Conservation (phyloP, 2,113 vertebrate species). For the Noturus placidus region DNA sequence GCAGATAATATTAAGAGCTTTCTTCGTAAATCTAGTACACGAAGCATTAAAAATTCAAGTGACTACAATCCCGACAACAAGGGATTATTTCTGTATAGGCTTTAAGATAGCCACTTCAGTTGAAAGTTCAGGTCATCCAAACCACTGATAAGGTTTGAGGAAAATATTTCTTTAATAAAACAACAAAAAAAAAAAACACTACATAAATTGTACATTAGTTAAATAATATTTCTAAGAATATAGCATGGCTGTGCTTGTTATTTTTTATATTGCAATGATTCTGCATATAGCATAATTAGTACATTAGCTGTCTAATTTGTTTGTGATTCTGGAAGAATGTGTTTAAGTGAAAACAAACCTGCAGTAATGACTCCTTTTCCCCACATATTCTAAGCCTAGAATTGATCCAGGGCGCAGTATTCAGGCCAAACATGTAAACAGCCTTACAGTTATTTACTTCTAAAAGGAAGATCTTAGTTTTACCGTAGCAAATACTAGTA, state of each 20-base stretch:
- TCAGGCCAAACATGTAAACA: background rate
- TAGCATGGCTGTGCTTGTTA: background rate
- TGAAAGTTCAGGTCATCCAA: background rate
- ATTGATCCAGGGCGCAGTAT: background rate
- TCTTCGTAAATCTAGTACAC: background rate
- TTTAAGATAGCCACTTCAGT: background rate
- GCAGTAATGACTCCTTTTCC: background rate
- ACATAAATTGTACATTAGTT: background rate
- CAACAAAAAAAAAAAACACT: background rate
- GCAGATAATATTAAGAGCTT: background rate
- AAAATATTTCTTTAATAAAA: background rate
- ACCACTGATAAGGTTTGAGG: background rate
- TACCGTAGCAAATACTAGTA: background rate
- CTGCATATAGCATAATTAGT: background rate
- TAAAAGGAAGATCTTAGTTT: background rate
- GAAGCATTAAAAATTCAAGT: background rate
- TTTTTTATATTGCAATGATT: background rate
- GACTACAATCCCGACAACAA: background rate
- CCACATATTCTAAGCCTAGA: background rate
- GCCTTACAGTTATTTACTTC: background rate
- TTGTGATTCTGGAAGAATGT: background rate
- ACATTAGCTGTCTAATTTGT: background rate
- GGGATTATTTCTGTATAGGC: background rate
- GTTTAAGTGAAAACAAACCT: background rate
- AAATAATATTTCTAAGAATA: background rate